Conservation (phyloP, 2,113 vertebrate genomes). For the Empidonax alnorum region DNA sequence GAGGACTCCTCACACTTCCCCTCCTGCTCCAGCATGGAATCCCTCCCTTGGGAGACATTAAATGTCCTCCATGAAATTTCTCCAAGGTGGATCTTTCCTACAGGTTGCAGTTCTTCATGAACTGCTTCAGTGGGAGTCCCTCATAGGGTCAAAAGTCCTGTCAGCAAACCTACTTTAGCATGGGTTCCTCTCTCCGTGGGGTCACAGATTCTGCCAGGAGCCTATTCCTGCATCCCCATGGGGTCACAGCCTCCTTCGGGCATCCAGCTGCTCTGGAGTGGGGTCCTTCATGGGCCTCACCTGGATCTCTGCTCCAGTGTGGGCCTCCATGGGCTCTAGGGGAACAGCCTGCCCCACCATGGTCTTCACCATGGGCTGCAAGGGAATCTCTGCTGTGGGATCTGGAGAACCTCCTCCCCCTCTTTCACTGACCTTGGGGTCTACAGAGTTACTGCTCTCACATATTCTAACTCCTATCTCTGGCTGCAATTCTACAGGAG, state of each 20-base stretch:
- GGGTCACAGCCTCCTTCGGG: neutral
- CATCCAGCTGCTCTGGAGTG: fast-evolving
- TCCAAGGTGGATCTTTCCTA: neutral
- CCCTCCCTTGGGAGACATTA: neutral
- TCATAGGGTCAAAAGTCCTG: neutral
- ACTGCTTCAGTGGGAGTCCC: neutral
- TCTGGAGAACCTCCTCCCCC: neutral
- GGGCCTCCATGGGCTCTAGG: neutral
- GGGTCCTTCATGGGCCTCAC: no score
- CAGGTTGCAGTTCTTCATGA: neutral
- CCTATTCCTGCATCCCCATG: no score
- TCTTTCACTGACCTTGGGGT: neutral
- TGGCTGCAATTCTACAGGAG: neutral
- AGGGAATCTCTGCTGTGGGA: neutral
- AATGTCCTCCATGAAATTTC: neutral
- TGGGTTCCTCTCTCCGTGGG: neutral
- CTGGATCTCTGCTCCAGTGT: neutral
- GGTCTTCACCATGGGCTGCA: neutral
- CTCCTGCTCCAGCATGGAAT: neutral
- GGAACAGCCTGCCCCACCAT: neutral
- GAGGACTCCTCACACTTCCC: neutral
- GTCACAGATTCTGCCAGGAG: neutral
- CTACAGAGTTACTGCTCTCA: neutral
- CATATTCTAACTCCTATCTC: neutral
- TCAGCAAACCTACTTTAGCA: neutral